Base-by-base conservation (phyloP, 2,797 vertebrate species). In the Acanthiza pusilla region DNA sequence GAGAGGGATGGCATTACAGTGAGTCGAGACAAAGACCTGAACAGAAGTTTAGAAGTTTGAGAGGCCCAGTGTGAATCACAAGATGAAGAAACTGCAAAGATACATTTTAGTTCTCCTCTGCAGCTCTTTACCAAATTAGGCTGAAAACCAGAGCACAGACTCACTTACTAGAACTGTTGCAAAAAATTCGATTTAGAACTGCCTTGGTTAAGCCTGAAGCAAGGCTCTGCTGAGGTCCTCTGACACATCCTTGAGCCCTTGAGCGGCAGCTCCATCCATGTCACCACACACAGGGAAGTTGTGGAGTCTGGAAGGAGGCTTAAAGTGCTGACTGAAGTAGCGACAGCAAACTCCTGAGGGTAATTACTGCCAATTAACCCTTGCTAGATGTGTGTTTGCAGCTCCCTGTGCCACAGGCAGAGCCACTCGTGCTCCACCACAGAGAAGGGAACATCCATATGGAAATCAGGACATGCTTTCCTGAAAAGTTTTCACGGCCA, bases 261-360 rank as follows among this genome's bases (percentile, higher is more conserved):
- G 2, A 5, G 3, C 1, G 1, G 48, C 2, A 1, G 47, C 72
- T 45, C 47, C 47, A 40, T 68, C 54, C 63, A 67, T 12, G 1
- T 10, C 30, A 12, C n/a, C 48, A 9, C 8, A 45, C 38, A 3
- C 72, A 19, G 16, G 2, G 5, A 30, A 8, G 38, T 8, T 42
- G 23, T 36, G n/a, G 20, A 60, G 23, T 10, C 17, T 9, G 30
- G 27, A 45, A 62, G 21, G 18, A 81, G 16, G 10, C 16, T 34
- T 3, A 17, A 85, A 76, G 21, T 1, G 34, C 74, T 60, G 85
- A 58, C 60, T 65, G 11, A 34, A 67, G 51, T 1, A 40, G 18
- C 1, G 10, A 38, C 4, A 3, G 0, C 10, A 67, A 91, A 34
- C 16, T 72, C 21, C 16, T 19, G 1, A 6, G 4, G 16, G 51